A percentile compares a stretch with the other conserved stretches of the same genome.
phyloP scores from a whole-genome alignment of 2,113 vertebrate genomes.

The Phrynosoma platyrhinos region DNA sequence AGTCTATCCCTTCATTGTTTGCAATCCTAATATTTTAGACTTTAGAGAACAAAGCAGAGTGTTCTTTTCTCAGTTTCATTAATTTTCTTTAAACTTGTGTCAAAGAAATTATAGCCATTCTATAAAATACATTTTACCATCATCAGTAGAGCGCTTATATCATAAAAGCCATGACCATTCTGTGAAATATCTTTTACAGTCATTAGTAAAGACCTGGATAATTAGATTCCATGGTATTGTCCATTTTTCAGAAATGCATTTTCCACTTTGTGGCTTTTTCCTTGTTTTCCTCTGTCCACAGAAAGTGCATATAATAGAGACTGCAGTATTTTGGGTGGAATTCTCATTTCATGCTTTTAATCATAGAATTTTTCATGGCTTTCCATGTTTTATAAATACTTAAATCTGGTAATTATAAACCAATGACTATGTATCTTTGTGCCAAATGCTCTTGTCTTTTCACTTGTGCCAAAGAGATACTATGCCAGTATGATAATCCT shows the following conservation, averaged over 20 bases:
- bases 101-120: neutral
- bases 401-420: slow-evolving; percentile 41
- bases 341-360: neutral
- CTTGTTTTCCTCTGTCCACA: neutral
- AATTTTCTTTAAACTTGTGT: neutral
- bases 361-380: neutral
- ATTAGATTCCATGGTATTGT: neutral
- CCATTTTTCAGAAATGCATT: neutral
- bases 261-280: neutral
- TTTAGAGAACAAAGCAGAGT: neutral
- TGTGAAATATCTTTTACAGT: neutral
- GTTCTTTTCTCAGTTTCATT: neutral
- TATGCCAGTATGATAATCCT: slow-evolving; percentile 52
- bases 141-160: neutral
- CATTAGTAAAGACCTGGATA: neutral
- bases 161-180: neutral
- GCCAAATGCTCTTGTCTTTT: slow-evolving; percentile 46
- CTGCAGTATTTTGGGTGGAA: neutral
- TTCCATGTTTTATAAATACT: neutral
- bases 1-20: neutral
- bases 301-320: neutral
- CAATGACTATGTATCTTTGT: slow-evolving; percentile 27
- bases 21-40: neutral
- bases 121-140: neutral
- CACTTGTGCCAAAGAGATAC: slow-evolving; percentile 37